Conservation (phyloP, 2,888 invertebrate species). For the Phrixothrix hirtus region DNA sequence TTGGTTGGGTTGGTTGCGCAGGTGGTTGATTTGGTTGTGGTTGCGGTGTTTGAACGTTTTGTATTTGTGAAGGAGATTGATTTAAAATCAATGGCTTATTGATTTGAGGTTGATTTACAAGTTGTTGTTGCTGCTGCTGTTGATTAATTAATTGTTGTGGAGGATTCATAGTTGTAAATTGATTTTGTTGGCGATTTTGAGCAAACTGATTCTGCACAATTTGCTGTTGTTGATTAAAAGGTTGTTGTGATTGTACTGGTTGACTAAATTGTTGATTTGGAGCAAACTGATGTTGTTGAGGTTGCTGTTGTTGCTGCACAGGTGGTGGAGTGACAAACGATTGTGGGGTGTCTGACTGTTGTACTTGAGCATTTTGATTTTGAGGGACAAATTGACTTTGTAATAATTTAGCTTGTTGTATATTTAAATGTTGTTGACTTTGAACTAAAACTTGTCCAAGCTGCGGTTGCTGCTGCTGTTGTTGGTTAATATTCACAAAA, state of each 20-base stretch:
- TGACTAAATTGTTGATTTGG: conserved; percentile 44
- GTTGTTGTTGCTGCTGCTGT: conserved; percentile 14
- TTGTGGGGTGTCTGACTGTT: conserved; percentile 54
- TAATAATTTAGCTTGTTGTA: conserved; percentile 27
- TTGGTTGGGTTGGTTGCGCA: conserved; percentile 17
- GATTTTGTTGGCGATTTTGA: conserved; percentile 28
- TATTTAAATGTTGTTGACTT: conserved; percentile 30
- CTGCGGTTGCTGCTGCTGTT: conserved; percentile 57
- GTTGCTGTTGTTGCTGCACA: conserved; percentile 8
- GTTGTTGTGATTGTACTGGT: conserved; percentile 45
- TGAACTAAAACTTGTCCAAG: conserved; percentile 46
- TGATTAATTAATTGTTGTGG: conserved; percentile 27
- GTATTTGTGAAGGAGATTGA: conserved; percentile 16
- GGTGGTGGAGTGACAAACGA: conserved; percentile 42
- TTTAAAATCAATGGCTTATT: conserved; percentile 15
- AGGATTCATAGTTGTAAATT: conserved; percentile 8
- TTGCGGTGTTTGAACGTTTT: conserved; percentile 32
- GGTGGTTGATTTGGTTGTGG: conserved; percentile 32
- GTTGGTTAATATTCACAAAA: conserved; percentile 48
- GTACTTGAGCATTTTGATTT: conserved; percentile 59
- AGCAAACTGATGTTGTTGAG: conserved; percentile 18
- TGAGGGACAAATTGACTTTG: conserved; percentile 58
- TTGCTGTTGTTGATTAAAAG: conserved; percentile 41
- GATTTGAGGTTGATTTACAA: too few relatives aligned
- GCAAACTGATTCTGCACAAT: conserved; percentile 40